Base-by-base conservation (phyloP, 1,140 invertebrate species). In the Neodiprion pinetum region DNA sequence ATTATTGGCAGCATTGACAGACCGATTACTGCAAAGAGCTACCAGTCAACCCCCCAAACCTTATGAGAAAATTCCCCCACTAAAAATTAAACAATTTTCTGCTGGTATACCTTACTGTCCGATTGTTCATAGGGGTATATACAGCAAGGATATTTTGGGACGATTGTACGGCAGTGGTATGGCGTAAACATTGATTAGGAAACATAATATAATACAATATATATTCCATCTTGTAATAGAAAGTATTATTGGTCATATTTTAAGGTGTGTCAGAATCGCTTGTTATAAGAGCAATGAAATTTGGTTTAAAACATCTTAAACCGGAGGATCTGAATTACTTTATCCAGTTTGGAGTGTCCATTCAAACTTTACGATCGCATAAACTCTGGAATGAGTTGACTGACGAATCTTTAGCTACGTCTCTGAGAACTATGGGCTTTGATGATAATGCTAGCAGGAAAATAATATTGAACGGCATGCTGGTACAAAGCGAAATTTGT, bases 251-350 rank as follows among this genome's bases (percentile, higher is more conserved):
- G 28, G 28, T 1, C 50, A n/a, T 67, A 68, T 75, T 78, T 77
- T 72, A 53, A 82, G 80, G 76, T 3, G 80, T 80, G 73, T 67
- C 75, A 7, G 14, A 49, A 12, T 48, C 74, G 47, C 69, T 7
- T 8, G 78, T 82, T n/a, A 53, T 81, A 17, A 81, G 77, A 70
- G 76, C 76, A 23, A 79, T 82, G 74, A 82, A 82, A 70, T 77
- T 74, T 48, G 81, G 81, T 28, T 68, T 82, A 1, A 12, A 72
- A 21, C 71, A 65, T 68, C 77, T 81, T n/a, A 70, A 9, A 8
- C n/a, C 11, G 5, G 68, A 71, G 14, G 79, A 81, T 70, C 23
- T 79, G 12, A 21, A 67, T 47, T 75, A 74, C 68, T 82, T 79
- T 47, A 28, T 70, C 73, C 12, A 23, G n/a, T 80, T 82, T 49